phyloP scores from a whole-genome alignment of 2,113 vertebrate species.

The Rhombomys opimus region DNA sequence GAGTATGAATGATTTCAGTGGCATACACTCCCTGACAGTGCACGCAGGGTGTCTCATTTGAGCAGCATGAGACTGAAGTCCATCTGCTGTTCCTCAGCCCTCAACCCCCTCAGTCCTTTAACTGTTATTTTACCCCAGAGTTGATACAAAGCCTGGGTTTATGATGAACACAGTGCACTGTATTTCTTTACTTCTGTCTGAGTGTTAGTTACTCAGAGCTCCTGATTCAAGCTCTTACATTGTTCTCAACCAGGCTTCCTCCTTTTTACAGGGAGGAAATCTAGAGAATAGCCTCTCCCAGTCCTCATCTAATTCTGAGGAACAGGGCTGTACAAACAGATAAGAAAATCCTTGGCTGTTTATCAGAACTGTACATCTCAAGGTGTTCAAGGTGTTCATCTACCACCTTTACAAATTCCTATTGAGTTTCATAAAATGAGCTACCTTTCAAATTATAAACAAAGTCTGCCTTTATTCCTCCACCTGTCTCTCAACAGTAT shows the following conservation, averaged over 20 bases:
- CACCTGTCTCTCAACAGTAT: not conserved
- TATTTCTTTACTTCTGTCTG: not conserved
- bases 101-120: not conserved
- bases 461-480: not conserved
- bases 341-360: not conserved
- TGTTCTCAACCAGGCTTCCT: no score
- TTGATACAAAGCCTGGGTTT: not conserved
- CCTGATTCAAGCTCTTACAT: not conserved
- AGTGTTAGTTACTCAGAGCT: rapidly evolving
- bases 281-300: rapidly evolving
- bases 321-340: rapidly evolving
- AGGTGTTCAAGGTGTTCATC: not conserved
- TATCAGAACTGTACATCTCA: not conserved
- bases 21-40: not conserved
- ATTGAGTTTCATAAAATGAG: not conserved
- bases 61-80: not conserved
- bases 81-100: not conserved
- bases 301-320: not conserved
- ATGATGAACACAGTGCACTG: rapidly evolving
- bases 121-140: not conserved
- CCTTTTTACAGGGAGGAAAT: rapidly evolving
- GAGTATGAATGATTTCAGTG: not conserved
- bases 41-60: not conserved
- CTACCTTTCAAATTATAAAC: not conserved
- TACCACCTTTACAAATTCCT: not conserved